phyloP scores from a whole-genome alignment of 1,140 invertebrate genomes.

The Drosophila parabipectinata region DNA sequence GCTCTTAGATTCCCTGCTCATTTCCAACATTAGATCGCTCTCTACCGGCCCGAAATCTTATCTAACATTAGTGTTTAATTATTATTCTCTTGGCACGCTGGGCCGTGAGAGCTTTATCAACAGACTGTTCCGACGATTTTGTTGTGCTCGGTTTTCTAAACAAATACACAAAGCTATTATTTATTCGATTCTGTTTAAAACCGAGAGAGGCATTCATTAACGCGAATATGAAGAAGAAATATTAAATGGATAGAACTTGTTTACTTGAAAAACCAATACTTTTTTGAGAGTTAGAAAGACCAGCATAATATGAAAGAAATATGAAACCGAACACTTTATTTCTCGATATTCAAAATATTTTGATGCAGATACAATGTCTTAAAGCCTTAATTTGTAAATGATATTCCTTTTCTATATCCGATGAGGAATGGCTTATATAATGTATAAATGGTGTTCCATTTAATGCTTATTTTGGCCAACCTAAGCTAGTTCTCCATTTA shows the following conservation, averaged over 20 bases:
- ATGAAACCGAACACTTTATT: no score
- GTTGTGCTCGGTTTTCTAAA: conserved; percentile 44
- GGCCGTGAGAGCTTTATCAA: background rate
- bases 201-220: background rate
- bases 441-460: no score
- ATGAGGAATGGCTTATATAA: no score
- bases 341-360: no score
- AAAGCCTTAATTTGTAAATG: no score
- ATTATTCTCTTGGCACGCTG: conserved; percentile 7
- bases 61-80: background rate
- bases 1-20: conserved; percentile 19
- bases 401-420: no score
- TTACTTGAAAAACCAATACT: no score
- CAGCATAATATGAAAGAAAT: no score
- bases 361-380: no score
- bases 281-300: no score
- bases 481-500: no score
- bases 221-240: background rate
- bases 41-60: conserved; percentile 5
- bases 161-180: conserved; percentile 3
- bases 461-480: no score
- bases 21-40: conserved; percentile 14
- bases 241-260: background rate
- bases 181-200: background rate
- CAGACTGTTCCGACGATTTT: conserved; percentile 17